Evolutionary conservation across 2,113 vertebrate species (phyloP), one percentile per base, ranked within the genome.

Genomic region (Aldabrachelys gigantea): DNA sequence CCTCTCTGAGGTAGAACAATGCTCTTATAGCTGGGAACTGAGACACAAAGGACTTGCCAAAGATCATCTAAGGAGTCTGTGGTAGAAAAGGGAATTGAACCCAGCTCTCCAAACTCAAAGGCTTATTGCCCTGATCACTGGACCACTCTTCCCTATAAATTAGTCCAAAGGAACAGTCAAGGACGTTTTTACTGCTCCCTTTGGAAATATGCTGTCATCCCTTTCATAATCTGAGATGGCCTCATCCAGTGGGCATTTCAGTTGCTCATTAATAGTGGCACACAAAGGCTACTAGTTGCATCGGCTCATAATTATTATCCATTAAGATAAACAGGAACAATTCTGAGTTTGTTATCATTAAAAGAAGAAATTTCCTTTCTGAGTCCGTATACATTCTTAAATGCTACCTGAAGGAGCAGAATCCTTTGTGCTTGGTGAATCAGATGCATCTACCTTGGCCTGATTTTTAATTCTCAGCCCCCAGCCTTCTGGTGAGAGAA

Each of bases 61-160:
- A 25, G 72, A 12, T 76, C 21, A 41, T 22, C 3, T 17, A 1
- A 82, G 81, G 96, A 95, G 85, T 24, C 91, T 89, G 80, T 87
- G 59, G 84, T 52, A 94, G 95, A 91, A 93, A 80, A 94, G 62
- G 82, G 86, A 65, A 35, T 92, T 94, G 94, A 95, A 87, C 88
- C 89, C 88, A 62, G 56, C 69, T 88, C 91, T 91, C 91, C 91
- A 79, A 83, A 91, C 85, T 88, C 82, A 92, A 80, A 85, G 87
- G 95, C 91, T 92, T 54, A 8, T 76, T 94, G 84, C 92, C 82
- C 59, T 62, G 29, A 31, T 31, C 59, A 65, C 31, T 35, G 62
- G 31, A 7, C 62, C 62, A n/a, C 87, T 88, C 94, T 52, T 69
- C 92, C 84, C 72, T 83, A 16, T 57, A 6, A 50, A 80, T 91